Evolutionary conservation across 2,113 vertebrate genomes (phyloP).

Genomic region (Herpetotheres cachinnans): DNA sequence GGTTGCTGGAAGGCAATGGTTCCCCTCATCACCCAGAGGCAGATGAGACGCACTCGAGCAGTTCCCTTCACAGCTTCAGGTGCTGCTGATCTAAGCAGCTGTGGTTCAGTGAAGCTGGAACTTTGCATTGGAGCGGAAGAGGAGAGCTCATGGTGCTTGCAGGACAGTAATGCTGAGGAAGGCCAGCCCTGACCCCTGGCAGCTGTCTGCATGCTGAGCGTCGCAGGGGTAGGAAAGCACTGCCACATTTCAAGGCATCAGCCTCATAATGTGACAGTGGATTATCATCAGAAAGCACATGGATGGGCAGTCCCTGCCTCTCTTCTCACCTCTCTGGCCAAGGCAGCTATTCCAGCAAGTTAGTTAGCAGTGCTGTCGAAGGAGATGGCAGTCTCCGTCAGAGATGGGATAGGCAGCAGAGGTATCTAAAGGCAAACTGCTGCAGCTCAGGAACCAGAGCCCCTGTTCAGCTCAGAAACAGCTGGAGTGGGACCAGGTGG

Average conservation of each 20-base stretch:
- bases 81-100: neutral
- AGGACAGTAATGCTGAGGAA: neutral
- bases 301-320: neutral
- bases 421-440: neutral
- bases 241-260: neutral
- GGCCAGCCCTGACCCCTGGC: neutral
- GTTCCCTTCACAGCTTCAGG: neutral
- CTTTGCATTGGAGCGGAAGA: neutral
- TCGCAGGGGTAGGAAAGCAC: neutral
- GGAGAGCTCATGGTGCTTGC: neutral
- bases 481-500: neutral
- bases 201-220: neutral
- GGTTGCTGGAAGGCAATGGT: neutral
- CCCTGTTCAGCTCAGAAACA: accelerated
- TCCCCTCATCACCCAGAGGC: accelerated
- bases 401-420: neutral
- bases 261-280: neutral
- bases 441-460: neutral
- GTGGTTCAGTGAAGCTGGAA: neutral
- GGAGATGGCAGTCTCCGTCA: neutral
- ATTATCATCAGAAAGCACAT: neutral
- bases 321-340: neutral
- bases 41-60: accelerated
- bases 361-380: neutral
- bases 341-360: neutral